These are phyloP conservation scores for Eulimnadia texana DNA, from an alignment of 1,140 invertebrate species.

Conservation along the genomic window DNA sequence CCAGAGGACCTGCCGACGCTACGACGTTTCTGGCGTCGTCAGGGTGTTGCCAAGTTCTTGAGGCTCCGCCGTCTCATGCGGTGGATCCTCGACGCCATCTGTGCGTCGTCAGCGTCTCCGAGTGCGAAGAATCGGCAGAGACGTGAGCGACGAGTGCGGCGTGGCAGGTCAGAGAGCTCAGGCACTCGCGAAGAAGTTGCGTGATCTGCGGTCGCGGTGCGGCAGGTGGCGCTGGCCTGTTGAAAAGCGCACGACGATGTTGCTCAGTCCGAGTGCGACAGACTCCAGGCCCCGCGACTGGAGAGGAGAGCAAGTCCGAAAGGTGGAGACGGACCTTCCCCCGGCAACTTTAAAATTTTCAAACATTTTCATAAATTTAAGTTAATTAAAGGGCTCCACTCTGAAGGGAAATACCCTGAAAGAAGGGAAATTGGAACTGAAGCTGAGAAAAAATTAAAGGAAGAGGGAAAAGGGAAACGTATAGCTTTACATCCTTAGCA, in stretches of 20 bases:
- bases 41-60: slow-evolving; percentile 23
- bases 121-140: slow-evolving; percentile 60
- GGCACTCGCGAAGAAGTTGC: slow-evolving; percentile 49
- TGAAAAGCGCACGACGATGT: slow-evolving; percentile 84
- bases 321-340: slow-evolving; percentile 81
- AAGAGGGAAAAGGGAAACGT: too few relatives aligned
- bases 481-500: too few relatives aligned
- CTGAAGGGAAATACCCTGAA: too few relatives aligned
- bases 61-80: slow-evolving; percentile 64
- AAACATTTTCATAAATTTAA: too few relatives aligned
- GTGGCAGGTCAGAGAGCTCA: slow-evolving; percentile 81
- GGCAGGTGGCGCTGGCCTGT: slow-evolving; percentile 90
- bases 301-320: slow-evolving; percentile 70
- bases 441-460: too few relatives aligned
- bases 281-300: slow-evolving; percentile 61
- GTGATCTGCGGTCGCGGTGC: slow-evolving; percentile 35
- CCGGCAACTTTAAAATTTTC: slow-evolving; percentile 76
- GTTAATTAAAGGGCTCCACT: too few relatives aligned
- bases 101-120: slow-evolving; percentile 85
- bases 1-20: slow-evolving; percentile 27
- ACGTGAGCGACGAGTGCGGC: slow-evolving; percentile 92
- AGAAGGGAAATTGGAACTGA: too few relatives aligned
- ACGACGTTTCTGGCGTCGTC: slow-evolving; percentile 5
- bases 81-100: slow-evolving; percentile 84
- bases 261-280: slow-evolving; percentile 86